Conservation (phyloP, 1,140 invertebrate species). For the Cepaea nemoralis region DNA sequence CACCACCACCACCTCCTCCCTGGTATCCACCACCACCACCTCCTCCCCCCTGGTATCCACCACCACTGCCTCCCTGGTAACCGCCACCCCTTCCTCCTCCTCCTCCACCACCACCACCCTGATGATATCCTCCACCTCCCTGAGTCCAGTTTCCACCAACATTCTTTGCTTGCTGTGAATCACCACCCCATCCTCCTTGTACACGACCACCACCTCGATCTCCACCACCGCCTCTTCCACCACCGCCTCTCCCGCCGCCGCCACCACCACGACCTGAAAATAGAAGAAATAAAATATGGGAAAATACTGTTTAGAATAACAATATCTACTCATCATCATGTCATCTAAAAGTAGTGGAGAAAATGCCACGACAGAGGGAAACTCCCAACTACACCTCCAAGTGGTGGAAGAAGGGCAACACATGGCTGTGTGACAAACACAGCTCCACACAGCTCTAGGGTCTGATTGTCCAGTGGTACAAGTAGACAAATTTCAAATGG, state of each 20-base stretch:
- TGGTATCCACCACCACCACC: background rate
- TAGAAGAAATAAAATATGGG: no score
- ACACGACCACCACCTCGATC: conserved; percentile 45
- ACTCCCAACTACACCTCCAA: no score
- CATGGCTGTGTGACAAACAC: no score
- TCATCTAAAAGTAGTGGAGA: no score
- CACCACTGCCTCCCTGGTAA: conserved; percentile 7
- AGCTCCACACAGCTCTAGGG: no score
- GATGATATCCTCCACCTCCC: conserved; percentile 45
- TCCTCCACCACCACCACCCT: conserved; percentile 33
- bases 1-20: background rate
- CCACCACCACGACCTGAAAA: conserved; percentile 47
- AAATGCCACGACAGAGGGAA: no score
- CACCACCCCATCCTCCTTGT: conserved; percentile 65
- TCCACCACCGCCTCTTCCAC: conserved; percentile 47
- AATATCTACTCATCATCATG: no score
- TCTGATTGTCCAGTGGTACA: no score
- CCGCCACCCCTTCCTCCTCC: conserved; percentile 28
- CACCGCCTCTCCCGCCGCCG: conserved; percentile 40
- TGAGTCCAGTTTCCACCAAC: conserved; percentile 62
- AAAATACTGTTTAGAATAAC: no score
- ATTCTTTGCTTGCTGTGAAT: conserved; percentile 50
- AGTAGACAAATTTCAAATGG: no score
- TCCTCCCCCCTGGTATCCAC: background rate
- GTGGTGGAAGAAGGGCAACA: no score